Conservation (phyloP, 2,113 vertebrate genomes). For the Caracal caracal region DNA sequence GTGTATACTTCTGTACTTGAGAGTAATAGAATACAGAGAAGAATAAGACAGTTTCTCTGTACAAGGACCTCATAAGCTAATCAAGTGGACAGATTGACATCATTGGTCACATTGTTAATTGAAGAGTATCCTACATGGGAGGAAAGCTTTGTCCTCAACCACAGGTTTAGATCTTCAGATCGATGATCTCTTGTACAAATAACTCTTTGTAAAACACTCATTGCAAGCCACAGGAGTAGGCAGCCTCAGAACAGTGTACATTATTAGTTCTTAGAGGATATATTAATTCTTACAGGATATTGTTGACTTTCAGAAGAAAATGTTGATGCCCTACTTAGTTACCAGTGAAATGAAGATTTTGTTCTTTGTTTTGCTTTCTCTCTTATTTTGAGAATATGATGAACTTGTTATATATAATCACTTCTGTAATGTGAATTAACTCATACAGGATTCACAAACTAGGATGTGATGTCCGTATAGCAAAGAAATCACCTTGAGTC, state of each 20-base stretch:
- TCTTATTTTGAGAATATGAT: conserved; percentile 4
- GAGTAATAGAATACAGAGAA: neutral
- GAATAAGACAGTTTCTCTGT: neutral
- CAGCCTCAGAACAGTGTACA: neutral
- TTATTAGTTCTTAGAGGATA: neutral
- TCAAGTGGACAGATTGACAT: neutral
- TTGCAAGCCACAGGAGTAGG: neutral
- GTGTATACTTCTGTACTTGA: neutral
- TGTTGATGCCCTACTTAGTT: neutral
- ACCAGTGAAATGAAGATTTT: neutral
- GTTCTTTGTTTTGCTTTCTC: neutral
- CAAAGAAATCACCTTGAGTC: conserved; percentile 1
- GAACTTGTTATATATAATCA: neutral
- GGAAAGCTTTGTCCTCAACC: neutral
- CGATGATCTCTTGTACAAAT: neutral
- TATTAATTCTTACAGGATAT: neutral
- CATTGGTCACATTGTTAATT: neutral
- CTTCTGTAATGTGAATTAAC: neutral
- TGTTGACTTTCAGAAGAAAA: conserved; percentile 5
- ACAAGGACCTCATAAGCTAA: neutral
- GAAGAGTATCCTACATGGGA: neutral
- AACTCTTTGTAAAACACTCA: neutral
- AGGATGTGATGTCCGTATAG: neutral
- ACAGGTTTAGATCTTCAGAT: neutral
- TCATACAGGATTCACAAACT: neutral